phyloP scores from a whole-genome alignment of 2,888 invertebrate species.

The Clunio marinus region DNA sequence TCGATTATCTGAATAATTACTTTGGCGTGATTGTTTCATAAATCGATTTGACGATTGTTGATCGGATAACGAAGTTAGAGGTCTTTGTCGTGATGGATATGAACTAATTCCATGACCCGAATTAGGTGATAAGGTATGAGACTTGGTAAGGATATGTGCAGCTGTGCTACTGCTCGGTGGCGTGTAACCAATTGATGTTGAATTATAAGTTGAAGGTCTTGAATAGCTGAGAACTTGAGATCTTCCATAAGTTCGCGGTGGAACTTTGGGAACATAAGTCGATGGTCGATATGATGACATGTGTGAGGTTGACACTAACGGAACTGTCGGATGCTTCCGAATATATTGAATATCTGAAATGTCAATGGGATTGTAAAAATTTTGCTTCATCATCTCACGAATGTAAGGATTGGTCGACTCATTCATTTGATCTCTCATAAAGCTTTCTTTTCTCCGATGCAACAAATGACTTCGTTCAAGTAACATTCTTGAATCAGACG shows the following conservation, averaged over 20 bases:
- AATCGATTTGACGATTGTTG: neutral
- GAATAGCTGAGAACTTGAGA: neutral
- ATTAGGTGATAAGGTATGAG: slow-evolving; percentile 11
- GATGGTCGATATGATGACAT: neutral
- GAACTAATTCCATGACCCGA: neutral
- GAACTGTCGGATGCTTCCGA: slow-evolving; percentile 11
- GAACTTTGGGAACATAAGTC: neutral
- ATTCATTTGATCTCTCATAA: slow-evolving; percentile 49
- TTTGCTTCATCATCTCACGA: slow-evolving; percentile 46
- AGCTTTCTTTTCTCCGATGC: slow-evolving; percentile 49
- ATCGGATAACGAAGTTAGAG: neutral
- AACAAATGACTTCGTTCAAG: slow-evolving; percentile 49
- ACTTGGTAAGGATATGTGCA: slow-evolving; percentile 9
- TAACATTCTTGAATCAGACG: neutral
- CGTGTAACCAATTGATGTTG: neutral
- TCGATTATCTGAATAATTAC: neutral
- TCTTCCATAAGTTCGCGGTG: neutral
- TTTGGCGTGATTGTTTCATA: neutral
- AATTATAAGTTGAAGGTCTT: neutral
- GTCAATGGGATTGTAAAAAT: slow-evolving; percentile 39
- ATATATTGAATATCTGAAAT: slow-evolving; percentile 32
- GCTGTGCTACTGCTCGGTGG: slow-evolving; percentile 9
- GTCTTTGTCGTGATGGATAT: neutral
- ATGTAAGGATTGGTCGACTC: slow-evolving; percentile 50
- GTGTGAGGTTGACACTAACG: neutral